Conservation (phyloP, 2,113 vertebrate genomes). For the Mormyrus lacerda region DNA sequence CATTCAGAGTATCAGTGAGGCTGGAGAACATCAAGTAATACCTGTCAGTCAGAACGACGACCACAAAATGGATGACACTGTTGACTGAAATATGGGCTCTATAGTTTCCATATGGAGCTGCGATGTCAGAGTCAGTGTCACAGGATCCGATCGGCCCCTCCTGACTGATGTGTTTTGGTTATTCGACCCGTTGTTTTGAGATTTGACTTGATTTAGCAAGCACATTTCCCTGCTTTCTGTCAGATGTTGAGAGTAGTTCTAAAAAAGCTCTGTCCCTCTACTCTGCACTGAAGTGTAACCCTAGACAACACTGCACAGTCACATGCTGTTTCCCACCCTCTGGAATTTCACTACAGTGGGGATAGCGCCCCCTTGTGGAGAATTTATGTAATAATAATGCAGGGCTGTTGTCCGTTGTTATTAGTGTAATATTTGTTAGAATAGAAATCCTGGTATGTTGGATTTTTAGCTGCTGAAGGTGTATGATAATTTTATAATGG, state of each 20-base stretch:
- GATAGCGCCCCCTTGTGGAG: constrained; percentile 32
- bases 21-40: not conserved
- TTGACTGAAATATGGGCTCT: not conserved
- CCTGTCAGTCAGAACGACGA: not conserved
- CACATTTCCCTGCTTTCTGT: constrained; percentile 35
- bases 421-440: not conserved
- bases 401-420: not conserved
- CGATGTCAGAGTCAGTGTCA: not conserved
- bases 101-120: not conserved
- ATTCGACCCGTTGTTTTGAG: constrained; percentile 16
- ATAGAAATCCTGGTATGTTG: not conserved
- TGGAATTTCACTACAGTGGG: constrained; percentile 29
- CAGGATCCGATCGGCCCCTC: not conserved
- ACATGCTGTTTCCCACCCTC: constrained; percentile 29
- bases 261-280: constrained; percentile 30
- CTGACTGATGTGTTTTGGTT: not conserved
- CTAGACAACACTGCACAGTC: constrained; percentile 27
- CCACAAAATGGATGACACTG: not conserved
- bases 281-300: constrained; percentile 22
- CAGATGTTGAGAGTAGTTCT: not conserved
- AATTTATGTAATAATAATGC: constrained; percentile 9
- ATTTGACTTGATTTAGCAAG: constrained; percentile 13
- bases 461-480: not conserved
- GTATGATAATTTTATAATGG: not conserved
- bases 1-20: not conserved